Evolutionary conservation across 2,888 invertebrate species (phyloP).

Genomic region (Caenorhabditis sinica): DNA sequence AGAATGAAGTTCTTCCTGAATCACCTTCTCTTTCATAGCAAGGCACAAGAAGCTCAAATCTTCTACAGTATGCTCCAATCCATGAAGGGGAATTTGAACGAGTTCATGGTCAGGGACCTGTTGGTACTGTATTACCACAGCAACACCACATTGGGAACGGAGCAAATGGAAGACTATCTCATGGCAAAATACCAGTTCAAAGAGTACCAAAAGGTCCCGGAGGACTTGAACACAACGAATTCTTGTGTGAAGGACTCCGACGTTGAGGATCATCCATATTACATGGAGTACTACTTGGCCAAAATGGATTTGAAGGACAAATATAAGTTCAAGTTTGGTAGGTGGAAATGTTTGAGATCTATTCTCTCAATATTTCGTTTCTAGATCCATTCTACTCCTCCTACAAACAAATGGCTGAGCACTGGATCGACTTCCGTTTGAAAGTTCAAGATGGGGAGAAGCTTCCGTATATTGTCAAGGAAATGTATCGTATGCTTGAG

Average conservation of each 20-base stretch:
- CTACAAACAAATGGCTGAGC: constrained; percentile 8
- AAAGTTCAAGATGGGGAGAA: not conserved
- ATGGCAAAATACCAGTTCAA: constrained; percentile 16
- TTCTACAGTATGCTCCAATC: not conserved
- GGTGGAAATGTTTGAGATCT: not conserved
- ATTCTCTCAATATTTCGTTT: not conserved
- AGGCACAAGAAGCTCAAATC: not conserved
- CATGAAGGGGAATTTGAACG: constrained; percentile 11
- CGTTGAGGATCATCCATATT: not conserved
- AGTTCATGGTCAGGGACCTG: constrained; percentile 6
- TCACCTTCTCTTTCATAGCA: not conserved
- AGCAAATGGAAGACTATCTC: constrained; percentile 2
- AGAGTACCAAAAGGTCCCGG: not conserved
- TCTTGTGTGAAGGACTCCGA: not conserved
- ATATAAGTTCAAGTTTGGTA: not conserved
- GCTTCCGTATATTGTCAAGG: constrained; percentile 3
- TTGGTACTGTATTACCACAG: not conserved
- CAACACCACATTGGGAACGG: not conserved
- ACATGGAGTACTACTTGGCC: constrained; percentile 1
- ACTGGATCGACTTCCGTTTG: constrained; percentile 23
- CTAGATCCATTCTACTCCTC: not conserved
- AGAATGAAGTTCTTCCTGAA: constrained; percentile 10
- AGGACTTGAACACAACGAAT: not conserved
- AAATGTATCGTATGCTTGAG: not conserved
- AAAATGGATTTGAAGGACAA: not conserved